Conservation (phyloP, 1,140 invertebrate genomes). For the Rhysida immarginata region DNA sequence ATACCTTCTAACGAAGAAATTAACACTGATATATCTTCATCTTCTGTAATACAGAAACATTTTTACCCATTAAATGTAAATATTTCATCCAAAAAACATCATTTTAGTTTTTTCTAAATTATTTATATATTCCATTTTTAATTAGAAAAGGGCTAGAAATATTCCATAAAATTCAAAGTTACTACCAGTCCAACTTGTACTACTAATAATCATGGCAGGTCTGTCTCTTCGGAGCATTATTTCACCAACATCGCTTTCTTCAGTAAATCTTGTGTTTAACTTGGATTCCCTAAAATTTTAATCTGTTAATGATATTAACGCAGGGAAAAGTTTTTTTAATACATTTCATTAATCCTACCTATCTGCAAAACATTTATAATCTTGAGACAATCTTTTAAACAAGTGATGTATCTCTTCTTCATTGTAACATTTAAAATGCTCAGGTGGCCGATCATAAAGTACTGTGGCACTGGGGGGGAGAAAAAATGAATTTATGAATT, state of each 20-base stretch:
- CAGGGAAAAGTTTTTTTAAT: not conserved
- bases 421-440: constrained; percentile 56
- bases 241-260: constrained; percentile 33
- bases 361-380: constrained; percentile 32
- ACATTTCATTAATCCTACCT: not conserved
- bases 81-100: no score
- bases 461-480: constrained; percentile 46
- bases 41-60: no score
- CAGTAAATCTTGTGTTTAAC: constrained; percentile 41
- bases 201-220: constrained; percentile 78
- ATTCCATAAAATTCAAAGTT: no score
- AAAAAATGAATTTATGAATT: not conserved
- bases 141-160: no score
- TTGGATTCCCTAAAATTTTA: not conserved
- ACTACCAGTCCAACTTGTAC: constrained; percentile 89
- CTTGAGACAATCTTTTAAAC: constrained; percentile 46
- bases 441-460: constrained; percentile 72
- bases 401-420: constrained; percentile 61
- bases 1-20: not conserved
- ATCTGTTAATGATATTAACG: not conserved
- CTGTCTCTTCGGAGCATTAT: constrained; percentile 40
- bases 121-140: no score
- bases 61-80: no score
- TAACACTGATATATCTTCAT: not conserved
- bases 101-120: no score